Evolutionary conservation across 2,797 vertebrate species (phyloP), one percentile per base, ranked within the genome.

Genomic region (Lerista edwardsae): DNA sequence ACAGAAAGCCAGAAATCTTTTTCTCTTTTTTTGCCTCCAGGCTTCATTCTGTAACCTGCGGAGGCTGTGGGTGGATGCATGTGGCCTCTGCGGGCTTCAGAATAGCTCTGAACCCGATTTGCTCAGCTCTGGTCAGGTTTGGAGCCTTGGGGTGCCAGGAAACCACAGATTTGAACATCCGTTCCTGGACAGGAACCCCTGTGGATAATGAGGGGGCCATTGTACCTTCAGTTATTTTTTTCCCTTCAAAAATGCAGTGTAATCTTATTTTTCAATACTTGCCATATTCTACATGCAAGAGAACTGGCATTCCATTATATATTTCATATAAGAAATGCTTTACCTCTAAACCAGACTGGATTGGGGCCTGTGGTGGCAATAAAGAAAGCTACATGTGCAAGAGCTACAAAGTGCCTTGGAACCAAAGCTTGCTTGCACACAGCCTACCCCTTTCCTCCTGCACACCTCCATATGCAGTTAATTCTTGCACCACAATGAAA

Each of bases 211-310:
- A n/a, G n/a, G n/a, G n/a, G n/a, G n/a, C n/a, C n/a, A n/a, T n/a
- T n/a, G n/a, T n/a, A 76, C 75, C 75, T 92, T 92, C 75, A 51
- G 1, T 34, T 14, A 82, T 19, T 41, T 78, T 78, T 34, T 82
- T 11, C 9, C 9, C 47, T 47, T 47, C 47, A 61, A 73, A 62
- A 39, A 2, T 1, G 1, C 12, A 47, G 55, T 61, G 34, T 15
- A 41, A 74, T 68, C 64, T 77, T 64, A 29, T 87, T 73, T 44
- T 88, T 79, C 57, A 47, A 64, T 36, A 78, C 84, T 87, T 88
- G 77, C 73, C 10, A 11, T 2, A 0, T 67, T n/a, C 47, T 11
- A 25, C 69, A 36, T 59, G 29, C 29, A 69, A 6, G 34, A 68
- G 29, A 44, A 34, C 6, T 29, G 15, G 27, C 25, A 36, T 55